Conservation (phyloP, 2,888 invertebrate genomes). For the Watsonalla binaria region DNA sequence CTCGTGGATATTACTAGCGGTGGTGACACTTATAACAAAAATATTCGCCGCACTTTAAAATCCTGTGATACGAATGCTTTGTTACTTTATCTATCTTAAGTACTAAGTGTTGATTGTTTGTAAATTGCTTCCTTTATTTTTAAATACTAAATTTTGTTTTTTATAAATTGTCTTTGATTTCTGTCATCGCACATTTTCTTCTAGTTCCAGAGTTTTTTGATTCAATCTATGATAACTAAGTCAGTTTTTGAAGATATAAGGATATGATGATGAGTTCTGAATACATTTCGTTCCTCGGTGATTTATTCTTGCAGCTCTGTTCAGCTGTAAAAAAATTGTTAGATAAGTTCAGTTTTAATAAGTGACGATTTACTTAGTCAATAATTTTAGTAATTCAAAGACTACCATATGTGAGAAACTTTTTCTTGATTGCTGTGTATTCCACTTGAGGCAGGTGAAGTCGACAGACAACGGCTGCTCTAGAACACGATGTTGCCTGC, state of each 20-base stretch:
- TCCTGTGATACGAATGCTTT: slow-evolving; percentile 40
- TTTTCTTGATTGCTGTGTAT: slow-evolving; percentile 36
- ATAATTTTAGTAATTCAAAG: slow-evolving; percentile 13
- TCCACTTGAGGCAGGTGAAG: slow-evolving; percentile 32
- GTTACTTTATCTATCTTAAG: slow-evolving; percentile 11
- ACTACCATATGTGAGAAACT: slow-evolving; percentile 20
- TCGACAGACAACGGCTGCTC: slow-evolving; percentile 29
- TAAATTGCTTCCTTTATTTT: slow-evolving; percentile 15
- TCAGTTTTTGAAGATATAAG: not conserved
- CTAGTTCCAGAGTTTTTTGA: too few relatives aligned
- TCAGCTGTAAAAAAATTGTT: not conserved
- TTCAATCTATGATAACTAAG: not conserved
- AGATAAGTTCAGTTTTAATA: slow-evolving; percentile 10
- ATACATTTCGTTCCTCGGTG: not conserved
- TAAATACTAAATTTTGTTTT: not conserved
- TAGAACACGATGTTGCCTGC: slow-evolving; percentile 1
- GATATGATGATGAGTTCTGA: not conserved
- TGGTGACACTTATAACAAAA: slow-evolving; percentile 12
- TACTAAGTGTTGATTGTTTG: slow-evolving; percentile 33
- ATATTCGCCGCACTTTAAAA: not conserved
- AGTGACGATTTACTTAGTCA: slow-evolving; percentile 6
- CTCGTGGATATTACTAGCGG: slow-evolving; percentile 22
- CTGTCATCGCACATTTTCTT: not conserved
- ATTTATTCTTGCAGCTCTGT: not conserved
- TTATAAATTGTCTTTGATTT: not conserved